Conservation (phyloP, 2,888 invertebrate species). For the Calameuta filiformis region DNA sequence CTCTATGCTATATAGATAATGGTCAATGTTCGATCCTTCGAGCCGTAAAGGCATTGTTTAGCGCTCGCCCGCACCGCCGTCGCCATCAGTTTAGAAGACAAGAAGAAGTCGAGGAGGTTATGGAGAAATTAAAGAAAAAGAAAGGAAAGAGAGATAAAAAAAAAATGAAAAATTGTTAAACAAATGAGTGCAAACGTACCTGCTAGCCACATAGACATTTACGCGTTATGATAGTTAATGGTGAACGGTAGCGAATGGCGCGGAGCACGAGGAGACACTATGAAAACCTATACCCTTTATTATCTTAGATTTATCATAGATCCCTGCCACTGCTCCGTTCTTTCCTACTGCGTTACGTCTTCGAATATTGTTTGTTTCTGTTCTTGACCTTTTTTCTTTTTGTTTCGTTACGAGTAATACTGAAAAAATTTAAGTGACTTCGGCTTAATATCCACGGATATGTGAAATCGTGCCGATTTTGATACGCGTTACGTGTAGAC, state of each 20-base stretch:
- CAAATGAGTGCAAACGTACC: conserved; percentile 58
- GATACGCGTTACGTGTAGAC: background rate
- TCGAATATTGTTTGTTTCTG: conserved; percentile 15
- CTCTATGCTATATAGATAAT: background rate
- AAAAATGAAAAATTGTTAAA: background rate
- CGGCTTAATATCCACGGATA: background rate
- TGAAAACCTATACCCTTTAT: background rate
- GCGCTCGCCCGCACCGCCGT: background rate
- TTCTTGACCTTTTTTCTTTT: conserved; percentile 5
- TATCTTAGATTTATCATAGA: background rate
- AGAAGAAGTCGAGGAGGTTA: background rate
- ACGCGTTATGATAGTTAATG: conserved; percentile 9
- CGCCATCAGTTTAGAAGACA: background rate
- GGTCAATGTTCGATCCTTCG: background rate
- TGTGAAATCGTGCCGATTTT: background rate
- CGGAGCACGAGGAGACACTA: background rate
- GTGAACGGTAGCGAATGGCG: conserved; percentile 1
- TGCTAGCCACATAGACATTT: conserved; percentile 55
- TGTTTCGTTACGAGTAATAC: conserved; percentile 13
- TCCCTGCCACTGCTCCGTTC: background rate
- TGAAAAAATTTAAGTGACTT: background rate
- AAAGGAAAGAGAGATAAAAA: background rate
- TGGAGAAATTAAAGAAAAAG: background rate
- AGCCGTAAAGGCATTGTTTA: background rate
- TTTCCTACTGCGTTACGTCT: background rate